Evolutionary conservation across 1,140 invertebrate genomes (phyloP), one percentile per base, ranked within the genome.

Genomic region (Calycopis cecrops): DNA sequence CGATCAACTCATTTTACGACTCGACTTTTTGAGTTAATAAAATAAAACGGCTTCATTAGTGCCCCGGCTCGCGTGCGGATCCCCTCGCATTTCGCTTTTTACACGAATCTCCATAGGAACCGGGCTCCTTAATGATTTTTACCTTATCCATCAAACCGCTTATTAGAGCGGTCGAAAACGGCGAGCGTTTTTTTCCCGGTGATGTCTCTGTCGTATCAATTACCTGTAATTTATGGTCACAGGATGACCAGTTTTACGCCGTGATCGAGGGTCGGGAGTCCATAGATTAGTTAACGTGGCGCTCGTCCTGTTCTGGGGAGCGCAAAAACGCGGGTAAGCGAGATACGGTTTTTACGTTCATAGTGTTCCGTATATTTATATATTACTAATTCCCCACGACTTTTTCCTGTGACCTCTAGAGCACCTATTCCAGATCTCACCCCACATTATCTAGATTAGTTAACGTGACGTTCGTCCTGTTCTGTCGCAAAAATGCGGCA

Each of bases 121-220:
- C 61, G 52, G 58, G 18, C 54, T 11, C 40, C 52, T 48, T 64
- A 64, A 64, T 64, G 58, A 64, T 64, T 64, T 64, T 59, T 49
- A 16, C 62, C 62, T 57, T 64, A 64, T 60, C 28, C 35, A 55
- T 48, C 48, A 34, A 52, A 12, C 17, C 44, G 52, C 62, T 64
- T 64, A 64, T 64, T 61, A 61, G 55, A 64, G 21, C 21, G 21
- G 35, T 42, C 21, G 48, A 55, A 48, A 57, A 63, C 57, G 42
- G 59, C 52, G 37, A 52, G 55, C 53, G 42, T 63, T 33, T 56
- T 55, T 58, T 64, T 63, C 56, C 33, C 57, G 48, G 58, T 58
- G 59, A 64, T 60, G 59, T 64, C 62, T 60, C 62, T 55, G 55
- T 61, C 55, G 59, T 61, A 64, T 61, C 55, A 61, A 64, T 61